A percentile compares a stretch with the other conserved stretches of the same genome.
Evolutionary conservation across 2,113 vertebrate genomes (phyloP).

Genomic region (Camelus dromedarius): DNA sequence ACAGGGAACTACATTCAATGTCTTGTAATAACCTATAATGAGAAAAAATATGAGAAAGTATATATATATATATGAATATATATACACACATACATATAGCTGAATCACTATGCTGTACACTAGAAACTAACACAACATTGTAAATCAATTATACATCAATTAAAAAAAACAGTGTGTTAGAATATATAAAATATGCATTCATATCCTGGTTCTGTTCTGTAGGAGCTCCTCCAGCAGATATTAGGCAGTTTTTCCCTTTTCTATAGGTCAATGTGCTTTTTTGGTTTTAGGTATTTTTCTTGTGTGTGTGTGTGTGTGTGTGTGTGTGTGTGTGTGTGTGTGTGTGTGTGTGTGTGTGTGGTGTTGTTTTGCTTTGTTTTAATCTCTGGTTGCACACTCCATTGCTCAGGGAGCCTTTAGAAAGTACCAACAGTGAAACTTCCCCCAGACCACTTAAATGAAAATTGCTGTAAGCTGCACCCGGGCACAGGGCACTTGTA

Average conservation of each 20-base stretch:
- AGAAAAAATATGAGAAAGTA: too few relatives aligned
- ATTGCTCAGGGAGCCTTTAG: background rate
- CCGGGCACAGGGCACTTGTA: background rate
- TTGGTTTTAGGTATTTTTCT: background rate
- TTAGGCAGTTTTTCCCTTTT: background rate
- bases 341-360: background rate
- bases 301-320: background rate
- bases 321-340: background rate
- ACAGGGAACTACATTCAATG: too few relatives aligned
- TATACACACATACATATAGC: too few relatives aligned
- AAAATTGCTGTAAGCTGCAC: background rate
- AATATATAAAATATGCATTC: background rate
- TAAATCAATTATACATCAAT: too few relatives aligned
- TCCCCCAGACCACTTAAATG: background rate
- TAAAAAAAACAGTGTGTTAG: background rate
- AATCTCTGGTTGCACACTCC: background rate
- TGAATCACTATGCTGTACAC: too few relatives aligned
- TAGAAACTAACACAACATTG: too few relatives aligned
- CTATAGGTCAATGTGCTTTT: fast-evolving
- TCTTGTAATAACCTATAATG: too few relatives aligned
- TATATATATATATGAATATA: too few relatives aligned
- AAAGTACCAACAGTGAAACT: background rate
- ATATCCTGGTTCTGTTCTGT: background rate
- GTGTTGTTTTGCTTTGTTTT: background rate
- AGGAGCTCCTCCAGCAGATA: background rate